Evolutionary conservation across 2,888 invertebrate genomes (phyloP), one percentile per base, ranked within the genome.

Genomic region (Mechanitis mazaeus): DNA sequence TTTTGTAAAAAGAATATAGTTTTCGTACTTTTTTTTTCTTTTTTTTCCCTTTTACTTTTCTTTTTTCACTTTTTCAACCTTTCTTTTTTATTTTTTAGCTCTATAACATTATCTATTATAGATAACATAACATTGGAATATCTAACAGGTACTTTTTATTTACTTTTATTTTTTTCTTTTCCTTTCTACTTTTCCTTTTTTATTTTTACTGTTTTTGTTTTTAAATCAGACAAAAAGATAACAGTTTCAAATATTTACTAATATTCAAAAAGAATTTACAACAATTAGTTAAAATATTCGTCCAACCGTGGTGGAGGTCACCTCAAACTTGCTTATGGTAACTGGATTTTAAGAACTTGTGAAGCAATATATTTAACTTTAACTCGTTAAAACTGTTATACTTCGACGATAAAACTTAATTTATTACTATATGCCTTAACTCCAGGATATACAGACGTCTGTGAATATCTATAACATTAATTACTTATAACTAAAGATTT

Each of bases 281-380:
- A 3, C 50, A 31, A 50, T 50, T 31, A 50, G 9, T 31, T n/a
- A 50, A 31, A 31, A 31, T 50, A 28, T 50, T 28, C 31, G n/a
- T 50, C 50, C 31, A 50, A 50, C 9, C 50, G 50, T 50, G 50
- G 50, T 50, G 50, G 50, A 50, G 50, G 50, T 50, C 50, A 50
- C 7, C 50, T 11, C 50, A 7, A n/a, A 50, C 50, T 31, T 31
- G 50, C 50, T 47, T 28, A 50, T 31, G 50, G 50, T 42, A 42
- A 42, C 9, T 9, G 50, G 31, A 31, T 50, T 50, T 50, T 31
- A 31, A 50, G 50, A 31, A 50, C 50, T 50, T 50, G 4, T 42
- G 42, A 50, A 7, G 50, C 50, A 50, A 50, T 50, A 50, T 11
- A 50, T 50, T 50, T 4, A 31, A 50, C 5, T 50, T 50, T 31